Evolutionary conservation across 2,888 invertebrate genomes (phyloP), one percentile per base, ranked within the genome.

Genomic region (Leptinotarsa haldemani): DNA sequence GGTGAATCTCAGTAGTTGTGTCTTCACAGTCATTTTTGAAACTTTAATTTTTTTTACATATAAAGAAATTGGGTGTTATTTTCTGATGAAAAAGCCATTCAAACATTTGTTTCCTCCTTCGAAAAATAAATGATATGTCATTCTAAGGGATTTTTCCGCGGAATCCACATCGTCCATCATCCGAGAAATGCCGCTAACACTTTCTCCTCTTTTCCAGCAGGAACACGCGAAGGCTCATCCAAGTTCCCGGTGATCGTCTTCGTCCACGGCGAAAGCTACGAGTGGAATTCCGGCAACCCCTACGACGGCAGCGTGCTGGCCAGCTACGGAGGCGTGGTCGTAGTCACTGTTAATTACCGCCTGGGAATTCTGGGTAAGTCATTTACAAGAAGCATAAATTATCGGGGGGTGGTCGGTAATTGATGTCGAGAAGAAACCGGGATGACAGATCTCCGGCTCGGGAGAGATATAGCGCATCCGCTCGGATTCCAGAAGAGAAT

Each of bases 251-350:
- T 98, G 73, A 91, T 98, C 87, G 96, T 98, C 70, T 97, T 97
- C 90, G 94, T 98, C 75, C 98, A 98, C 85, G 98, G 98, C 40
- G 93, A 95, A 87, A 97, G 97, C 83, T 98, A 97, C 89, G 97
- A 98, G 87, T 98, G 97, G 95, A 97, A 97, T 87, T 96, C 97
- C 64, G 99, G 99, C 70, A 99, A 98, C 89, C 96, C 98, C 0
- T 99, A 98, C 89, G 99, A 99, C 86, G 99, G 97, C 70, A 94
- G 96, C 70, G 96, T 98, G 48, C 90, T 99, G 78, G 95, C 99
- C 52, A 96, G 97, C 82, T 97, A 96, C 86, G 98, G 95, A 12
- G 94, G 94, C 79, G 92, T 96, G 83, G 94, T 96, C 80, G 95
- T 96, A 78, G 95, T 96, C 86, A 96, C 92, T 76, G 84, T 95